Evolutionary conservation across 2,113 vertebrate genomes (phyloP), one percentile per base, ranked within the genome.

Genomic region (Lota lota): DNA sequence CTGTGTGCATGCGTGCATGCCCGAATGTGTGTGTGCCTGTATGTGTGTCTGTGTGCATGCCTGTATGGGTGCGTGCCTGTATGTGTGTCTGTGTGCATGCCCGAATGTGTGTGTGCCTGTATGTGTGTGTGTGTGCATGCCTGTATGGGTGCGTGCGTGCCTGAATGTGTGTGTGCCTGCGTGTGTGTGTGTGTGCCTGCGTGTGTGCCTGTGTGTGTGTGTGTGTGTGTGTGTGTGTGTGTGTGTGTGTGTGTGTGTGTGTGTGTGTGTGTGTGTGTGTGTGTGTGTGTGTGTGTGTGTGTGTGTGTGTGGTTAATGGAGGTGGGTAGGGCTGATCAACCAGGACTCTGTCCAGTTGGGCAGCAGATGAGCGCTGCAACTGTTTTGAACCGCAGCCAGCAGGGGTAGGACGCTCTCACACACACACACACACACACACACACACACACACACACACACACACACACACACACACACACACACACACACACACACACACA

Each of bases 341-440:
- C 71, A 74, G 83, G 78, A 75, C 79, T 19, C 53, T 71, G 24
- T 86, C 85, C 85, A 89, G 72, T 82, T 78, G 79, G 75, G 83
- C 80, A 86, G 86, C 86, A 87, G 81, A 86, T 89, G 85, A 87
- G 78, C 28, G 74, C 75, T 87, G 18, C 60, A 11, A 22, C 8
- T n/a, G n/a, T 22, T 22, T 17, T 10, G 17, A 20, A n/a, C 18
- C 19, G 16, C n/a, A 8, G 12, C 59, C 22, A 22, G 59, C 5
- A 50, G 40, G 40, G 40, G 40, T 50, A 12, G 7, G 6, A 58
- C 18, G 51, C 3, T 3, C 10, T 5, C 2, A 24, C 63, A 67
- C 77, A 54, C 63, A 36, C 19, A 63, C 77, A 61, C 20, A 16
- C 53, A 28, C 60, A 28, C 22, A 28, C 60, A n/a, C 60, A 20